These are phyloP conservation scores for Drosophila subquinaria DNA, from an alignment of 2,888 invertebrate genomes.

Conservation along the genomic window DNA sequence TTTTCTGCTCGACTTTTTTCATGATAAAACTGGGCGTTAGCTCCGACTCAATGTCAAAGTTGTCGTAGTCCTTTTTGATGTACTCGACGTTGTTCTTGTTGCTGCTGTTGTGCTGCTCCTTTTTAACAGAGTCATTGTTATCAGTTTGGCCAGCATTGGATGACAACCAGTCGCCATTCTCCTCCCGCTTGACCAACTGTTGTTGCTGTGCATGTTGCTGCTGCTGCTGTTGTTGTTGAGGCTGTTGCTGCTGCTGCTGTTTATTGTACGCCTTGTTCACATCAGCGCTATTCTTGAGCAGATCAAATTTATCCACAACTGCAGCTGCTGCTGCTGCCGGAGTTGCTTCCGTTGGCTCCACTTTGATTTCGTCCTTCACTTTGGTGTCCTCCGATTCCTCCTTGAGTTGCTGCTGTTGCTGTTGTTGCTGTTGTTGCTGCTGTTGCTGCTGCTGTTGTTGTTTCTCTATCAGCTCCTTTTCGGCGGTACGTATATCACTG, in stretches of 20 bases:
- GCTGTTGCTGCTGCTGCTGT: conserved; percentile 53
- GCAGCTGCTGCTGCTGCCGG: conserved; percentile 26
- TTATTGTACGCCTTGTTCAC: conserved; percentile 69
- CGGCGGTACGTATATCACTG: conserved; percentile 87
- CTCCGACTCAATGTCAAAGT: conserved; percentile 85
- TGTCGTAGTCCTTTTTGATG: conserved; percentile 83
- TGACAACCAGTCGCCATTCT: conserved; percentile 51
- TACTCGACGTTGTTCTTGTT: conserved; percentile 31
- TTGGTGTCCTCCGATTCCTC: conserved; percentile 48
- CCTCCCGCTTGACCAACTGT: conserved; percentile 55
- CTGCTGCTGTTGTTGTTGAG: conserved; percentile 24
- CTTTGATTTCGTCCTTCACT: conserved; percentile 83
- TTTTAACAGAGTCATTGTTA: conserved; percentile 51
- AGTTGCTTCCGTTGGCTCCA: conserved; percentile 62
- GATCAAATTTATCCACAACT: conserved; percentile 80
- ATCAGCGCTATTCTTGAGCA: conserved; percentile 77
- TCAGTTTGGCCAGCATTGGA: conserved; percentile 21
- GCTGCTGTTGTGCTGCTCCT: conserved; percentile 39
- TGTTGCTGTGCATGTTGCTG: conserved; percentile 27
- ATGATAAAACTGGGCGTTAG: conserved; percentile 85
- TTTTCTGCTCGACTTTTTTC: conserved; percentile 84
- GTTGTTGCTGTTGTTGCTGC: conserved; percentile 25
- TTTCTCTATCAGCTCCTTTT: conserved; percentile 56
- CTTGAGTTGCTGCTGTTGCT: conserved; percentile 44
- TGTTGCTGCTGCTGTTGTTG: conserved; percentile 26